Base-by-base conservation (phyloP, 2,888 invertebrate genomes). In the Lingula anatina region DNA sequence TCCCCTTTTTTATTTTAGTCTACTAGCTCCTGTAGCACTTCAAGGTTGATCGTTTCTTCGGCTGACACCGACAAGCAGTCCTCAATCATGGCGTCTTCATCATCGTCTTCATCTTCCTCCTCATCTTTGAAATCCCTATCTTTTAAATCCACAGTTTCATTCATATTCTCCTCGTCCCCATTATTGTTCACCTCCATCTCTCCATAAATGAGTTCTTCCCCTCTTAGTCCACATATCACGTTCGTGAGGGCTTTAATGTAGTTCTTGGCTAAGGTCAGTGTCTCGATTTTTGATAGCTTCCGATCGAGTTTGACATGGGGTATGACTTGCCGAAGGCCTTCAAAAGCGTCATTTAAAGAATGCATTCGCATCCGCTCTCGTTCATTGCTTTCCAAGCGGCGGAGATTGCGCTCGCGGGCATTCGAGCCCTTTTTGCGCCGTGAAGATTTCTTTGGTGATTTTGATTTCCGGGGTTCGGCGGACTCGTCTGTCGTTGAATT, bases 361-460 rank as follows among this genome's bases (percentile, higher is more conserved):
- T 92, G 92, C 92, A 92, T 92, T 64, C 92, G 82, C 87, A 90
- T 89, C 50, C 92, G 81, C 78, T 92, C 92, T 46, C 92, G 81
- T 75, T 92, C 91, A 76, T 92, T 92, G 76, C 90, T 90, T 78
- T 92, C 92, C 46, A 92, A 81, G 50, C 92, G 83, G 44, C 92
- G 83, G 52, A 89, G 79, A 77, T 91, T 92, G 56, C 91, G 81
- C 71, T 92, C 92, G 49, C 90, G 82, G 2, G 90, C 89, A 51
- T 88, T 88, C 51, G 89, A 81, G 3, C 86, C 86, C 60, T 86
- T 85, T 70, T 88, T 85, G 59, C 88, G 83, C 62, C 83, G 77
- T 7, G 66, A 38, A 1, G 65, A 55, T 42, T 64, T 61, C 47
- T 62, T 61, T 7, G 62, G 53, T 47, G 58, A 60, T 47, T 64